These are phyloP conservation scores for Hydriomena furcata DNA, from an alignment of 2,888 invertebrate genomes.

Conservation along the genomic window DNA sequence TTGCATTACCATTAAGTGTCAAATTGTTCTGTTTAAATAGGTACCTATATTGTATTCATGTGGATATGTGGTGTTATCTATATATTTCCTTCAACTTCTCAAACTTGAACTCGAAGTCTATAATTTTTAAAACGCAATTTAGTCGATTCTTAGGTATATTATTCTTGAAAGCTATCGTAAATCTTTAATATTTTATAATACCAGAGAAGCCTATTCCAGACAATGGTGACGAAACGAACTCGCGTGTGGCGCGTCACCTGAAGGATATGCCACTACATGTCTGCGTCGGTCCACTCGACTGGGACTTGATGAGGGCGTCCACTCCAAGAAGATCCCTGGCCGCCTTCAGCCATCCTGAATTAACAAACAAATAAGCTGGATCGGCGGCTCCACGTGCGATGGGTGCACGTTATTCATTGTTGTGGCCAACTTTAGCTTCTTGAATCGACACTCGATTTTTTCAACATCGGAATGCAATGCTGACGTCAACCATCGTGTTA, in stretches of 20 bases:
- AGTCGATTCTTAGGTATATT: no score
- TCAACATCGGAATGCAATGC: constrained; percentile 65
- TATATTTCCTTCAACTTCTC: no score
- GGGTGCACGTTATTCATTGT: constrained; percentile 56
- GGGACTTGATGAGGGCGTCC: constrained; percentile 39
- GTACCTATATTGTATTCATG: no score
- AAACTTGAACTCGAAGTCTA: no score
- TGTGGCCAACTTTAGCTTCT: constrained; percentile 60
- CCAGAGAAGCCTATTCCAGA: constrained; percentile 15
- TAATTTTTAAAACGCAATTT: no score
- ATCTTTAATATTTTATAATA: neutral
- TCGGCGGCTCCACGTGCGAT: constrained; percentile 45
- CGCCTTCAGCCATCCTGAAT: constrained; percentile 36
- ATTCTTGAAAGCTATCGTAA: neutral
- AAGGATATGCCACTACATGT: constrained; percentile 35
- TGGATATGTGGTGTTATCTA: no score
- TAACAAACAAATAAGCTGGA: constrained; percentile 52
- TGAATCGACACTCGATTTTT: constrained; percentile 69
- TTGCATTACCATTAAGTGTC: no score
- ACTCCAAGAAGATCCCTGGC: constrained; percentile 47
- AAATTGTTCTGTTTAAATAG: no score
- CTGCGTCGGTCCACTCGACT: constrained; percentile 31
- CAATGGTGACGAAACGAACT: constrained; percentile 39
- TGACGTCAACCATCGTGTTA: constrained; percentile 54
- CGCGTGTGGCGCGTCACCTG: constrained; percentile 40